phyloP scores from a whole-genome alignment of 2,113 vertebrate species.

The Phylloscopus trochiloides region DNA sequence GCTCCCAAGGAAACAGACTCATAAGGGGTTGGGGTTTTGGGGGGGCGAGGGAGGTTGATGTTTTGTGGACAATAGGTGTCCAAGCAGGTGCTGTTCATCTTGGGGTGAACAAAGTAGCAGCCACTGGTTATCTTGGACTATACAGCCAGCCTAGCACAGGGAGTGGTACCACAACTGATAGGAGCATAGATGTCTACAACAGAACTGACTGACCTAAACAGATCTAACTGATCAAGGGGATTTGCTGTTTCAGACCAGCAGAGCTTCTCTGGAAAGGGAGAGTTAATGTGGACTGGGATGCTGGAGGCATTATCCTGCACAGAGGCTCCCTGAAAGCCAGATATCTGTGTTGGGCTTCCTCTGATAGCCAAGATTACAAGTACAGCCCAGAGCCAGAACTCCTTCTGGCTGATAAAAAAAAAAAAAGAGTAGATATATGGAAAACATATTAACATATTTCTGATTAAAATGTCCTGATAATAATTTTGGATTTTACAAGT shows the following conservation, averaged over 20 bases:
- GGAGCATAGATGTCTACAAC: background rate
- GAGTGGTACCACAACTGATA: rapidly evolving
- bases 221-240: background rate
- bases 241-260: background rate
- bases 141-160: background rate
- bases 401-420: background rate
- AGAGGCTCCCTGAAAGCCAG: background rate
- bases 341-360: background rate
- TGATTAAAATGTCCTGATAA: background rate
- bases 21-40: rapidly evolving
- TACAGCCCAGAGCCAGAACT: background rate
- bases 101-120: background rate
- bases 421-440: background rate
- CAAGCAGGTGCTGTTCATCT: background rate
- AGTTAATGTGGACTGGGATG: background rate
- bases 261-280: background rate
- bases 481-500: background rate
- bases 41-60: rapidly evolving
- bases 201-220: background rate
- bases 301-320: background rate
- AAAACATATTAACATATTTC: background rate
- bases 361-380: background rate
- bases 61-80: background rate
- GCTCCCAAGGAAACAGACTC: background rate
- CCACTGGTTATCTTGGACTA: background rate